A percentile compares a stretch with the other conserved stretches of the same genome.
Conservation (phyloP, 2,888 invertebrate genomes). For the Eristalis arbustorum region DNA sequence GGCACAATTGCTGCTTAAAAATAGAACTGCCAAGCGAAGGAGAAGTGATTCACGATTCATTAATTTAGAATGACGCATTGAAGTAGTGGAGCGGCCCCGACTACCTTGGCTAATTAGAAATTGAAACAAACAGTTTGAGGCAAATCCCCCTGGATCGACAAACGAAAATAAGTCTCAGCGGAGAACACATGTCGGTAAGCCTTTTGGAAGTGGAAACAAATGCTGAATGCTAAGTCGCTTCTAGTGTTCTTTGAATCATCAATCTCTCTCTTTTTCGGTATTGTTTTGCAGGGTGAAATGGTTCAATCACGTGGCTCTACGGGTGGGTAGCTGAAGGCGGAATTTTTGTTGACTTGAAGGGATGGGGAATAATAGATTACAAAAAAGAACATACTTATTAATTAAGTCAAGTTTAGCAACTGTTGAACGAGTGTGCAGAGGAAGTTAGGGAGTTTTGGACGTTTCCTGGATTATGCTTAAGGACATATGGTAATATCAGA, state of each 20-base stretch:
- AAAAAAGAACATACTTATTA: not conserved
- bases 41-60: not conserved
- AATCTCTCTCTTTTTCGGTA: not conserved
- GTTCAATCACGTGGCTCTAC: not conserved
- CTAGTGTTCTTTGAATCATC: not conserved
- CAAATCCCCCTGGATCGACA: not conserved
- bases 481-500: not conserved
- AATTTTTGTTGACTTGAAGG: not conserved
- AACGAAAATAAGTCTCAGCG: not conserved
- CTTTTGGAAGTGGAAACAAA: not conserved
- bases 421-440: not conserved
- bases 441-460: not conserved
- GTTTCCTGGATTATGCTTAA: not conserved
- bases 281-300: not conserved
- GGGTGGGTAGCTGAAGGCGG: not conserved
- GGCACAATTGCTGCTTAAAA: not conserved
- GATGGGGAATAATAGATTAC: not conserved
- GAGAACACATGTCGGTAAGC: not conserved
- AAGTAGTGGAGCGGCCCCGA: not conserved
- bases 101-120: not conserved
- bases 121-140: not conserved
- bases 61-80: not conserved
- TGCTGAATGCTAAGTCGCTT: not conserved
- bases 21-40: not conserved
- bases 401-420: not conserved